Conservation (phyloP, 1,140 invertebrate species). For the Pollicipes pollicipes region DNA sequence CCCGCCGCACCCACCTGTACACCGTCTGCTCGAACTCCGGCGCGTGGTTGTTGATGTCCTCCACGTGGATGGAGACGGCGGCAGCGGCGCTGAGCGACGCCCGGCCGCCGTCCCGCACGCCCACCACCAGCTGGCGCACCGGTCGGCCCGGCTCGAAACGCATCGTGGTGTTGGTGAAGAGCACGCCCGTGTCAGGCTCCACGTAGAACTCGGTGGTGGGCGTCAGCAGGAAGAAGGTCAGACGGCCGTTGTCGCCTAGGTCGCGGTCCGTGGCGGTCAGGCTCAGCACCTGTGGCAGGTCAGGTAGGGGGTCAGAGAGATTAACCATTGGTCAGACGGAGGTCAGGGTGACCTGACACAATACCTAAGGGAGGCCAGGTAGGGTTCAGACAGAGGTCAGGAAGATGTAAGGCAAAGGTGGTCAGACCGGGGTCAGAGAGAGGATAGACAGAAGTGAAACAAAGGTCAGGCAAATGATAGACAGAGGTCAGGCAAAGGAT, state of each 20-base stretch:
- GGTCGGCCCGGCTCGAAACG: slow-evolving; percentile 32
- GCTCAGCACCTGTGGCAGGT: slow-evolving; percentile 44
- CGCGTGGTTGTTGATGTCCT: slow-evolving; percentile 28
- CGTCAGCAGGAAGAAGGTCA: slow-evolving; percentile 50
- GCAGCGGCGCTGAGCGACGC: slow-evolving; percentile 45
- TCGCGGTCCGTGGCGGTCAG: slow-evolving; percentile 74
- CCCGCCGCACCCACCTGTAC: slow-evolving; percentile 39
- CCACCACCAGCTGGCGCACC: slow-evolving; percentile 54
- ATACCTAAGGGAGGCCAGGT: no score
- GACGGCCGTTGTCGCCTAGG: slow-evolving; percentile 46
- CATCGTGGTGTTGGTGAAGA: slow-evolving; percentile 58
- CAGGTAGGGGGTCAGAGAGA: no score
- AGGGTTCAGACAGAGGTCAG: no score
- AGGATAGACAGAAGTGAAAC: no score
- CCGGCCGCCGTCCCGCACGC: slow-evolving; percentile 58
- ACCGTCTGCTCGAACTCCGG: slow-evolving; percentile 45
- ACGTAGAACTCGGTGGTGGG: slow-evolving; percentile 51
- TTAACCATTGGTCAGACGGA: no score
- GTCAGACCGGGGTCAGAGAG: not conserved
- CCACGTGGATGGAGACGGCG: slow-evolving; percentile 50
- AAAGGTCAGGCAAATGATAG: no score
- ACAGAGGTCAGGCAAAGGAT: no score
- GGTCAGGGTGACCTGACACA: no score
- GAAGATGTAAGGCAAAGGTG: no score
- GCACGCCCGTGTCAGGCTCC: slow-evolving; percentile 47